Evolutionary conservation across 2,888 invertebrate species (phyloP).

Genomic region (Diploptera punctata): DNA sequence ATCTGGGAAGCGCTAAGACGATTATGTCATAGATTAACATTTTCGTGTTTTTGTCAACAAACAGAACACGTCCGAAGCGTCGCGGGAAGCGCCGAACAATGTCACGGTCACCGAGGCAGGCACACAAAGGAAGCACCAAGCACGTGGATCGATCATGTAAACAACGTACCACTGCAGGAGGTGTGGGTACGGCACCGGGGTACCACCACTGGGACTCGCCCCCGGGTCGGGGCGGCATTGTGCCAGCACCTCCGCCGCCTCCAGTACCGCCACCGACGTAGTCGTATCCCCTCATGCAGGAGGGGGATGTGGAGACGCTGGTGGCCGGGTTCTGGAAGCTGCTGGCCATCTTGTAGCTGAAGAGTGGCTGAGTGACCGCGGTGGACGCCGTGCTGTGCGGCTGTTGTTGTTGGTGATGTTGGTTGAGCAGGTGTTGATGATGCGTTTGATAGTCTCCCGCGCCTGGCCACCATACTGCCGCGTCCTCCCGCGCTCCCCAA

Average conservation of each 20-base stretch:
- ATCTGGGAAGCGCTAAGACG: too few relatives aligned
- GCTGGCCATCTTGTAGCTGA: slow-evolving; percentile 86
- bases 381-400: slow-evolving; percentile 52
- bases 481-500: slow-evolving; percentile 68
- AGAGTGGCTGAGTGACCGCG: slow-evolving; percentile 73
- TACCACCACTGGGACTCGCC: slow-evolving; percentile 43
- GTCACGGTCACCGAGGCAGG: slow-evolving; percentile 52
- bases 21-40: too few relatives aligned
- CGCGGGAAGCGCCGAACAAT: too few relatives aligned
- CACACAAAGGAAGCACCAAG: slow-evolving; percentile 33
- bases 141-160: slow-evolving; percentile 14
- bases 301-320: slow-evolving; percentile 64
- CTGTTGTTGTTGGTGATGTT: slow-evolving; percentile 55
- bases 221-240: slow-evolving; percentile 24
- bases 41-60: too few relatives aligned
- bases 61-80: too few relatives aligned
- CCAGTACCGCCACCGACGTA: slow-evolving; percentile 32
- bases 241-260: slow-evolving; percentile 29
- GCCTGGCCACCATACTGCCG: slow-evolving; percentile 62
- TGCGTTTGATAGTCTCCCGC: slow-evolving; percentile 61
- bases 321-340: slow-evolving; percentile 77
- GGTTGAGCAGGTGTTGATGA: slow-evolving; percentile 59
- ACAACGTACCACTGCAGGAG: slow-evolving; percentile 42
- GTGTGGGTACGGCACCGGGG: slow-evolving; percentile 39
- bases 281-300: slow-evolving; percentile 41